Percentiles rank a stretch among this genome's conserved stretches.
Conservation (phyloP, 2,113 vertebrate species). For the Apteryx mantelli region DNA sequence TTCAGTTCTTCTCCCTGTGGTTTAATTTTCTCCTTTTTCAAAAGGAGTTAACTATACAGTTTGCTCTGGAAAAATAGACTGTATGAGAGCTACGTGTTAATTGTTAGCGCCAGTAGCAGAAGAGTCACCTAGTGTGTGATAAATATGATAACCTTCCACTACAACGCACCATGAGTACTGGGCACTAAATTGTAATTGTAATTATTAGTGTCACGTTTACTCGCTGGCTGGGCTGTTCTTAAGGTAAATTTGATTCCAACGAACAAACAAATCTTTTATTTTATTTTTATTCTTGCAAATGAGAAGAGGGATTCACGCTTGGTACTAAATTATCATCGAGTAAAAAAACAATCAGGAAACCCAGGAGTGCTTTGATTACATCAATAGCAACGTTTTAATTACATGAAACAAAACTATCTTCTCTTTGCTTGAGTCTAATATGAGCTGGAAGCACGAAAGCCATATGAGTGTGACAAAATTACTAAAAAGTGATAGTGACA, state of each 20-base stretch:
- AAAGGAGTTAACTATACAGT: neutral
- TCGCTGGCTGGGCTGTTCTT: neutral
- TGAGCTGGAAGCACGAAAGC: neutral
- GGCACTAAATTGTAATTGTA: neutral
- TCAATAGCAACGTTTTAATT: neutral
- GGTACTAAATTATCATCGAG: neutral
- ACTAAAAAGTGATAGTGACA: neutral
- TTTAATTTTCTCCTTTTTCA: neutral
- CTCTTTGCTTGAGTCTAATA: neutral
- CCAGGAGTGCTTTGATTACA: neutral
- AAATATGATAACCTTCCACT: neutral
- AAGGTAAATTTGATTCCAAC: neutral
- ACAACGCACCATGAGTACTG: neutral
- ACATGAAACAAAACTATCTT: neutral
- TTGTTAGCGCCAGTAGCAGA: neutral
- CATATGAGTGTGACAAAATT: conserved; percentile 6
- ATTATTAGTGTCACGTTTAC: neutral
- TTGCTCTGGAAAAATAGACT: neutral
- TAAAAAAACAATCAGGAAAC: neutral
- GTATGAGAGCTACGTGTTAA: neutral
- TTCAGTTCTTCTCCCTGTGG: neutral
- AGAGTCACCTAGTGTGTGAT: neutral
- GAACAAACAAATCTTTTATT: neutral
- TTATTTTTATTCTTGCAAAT: neutral
- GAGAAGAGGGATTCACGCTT: neutral